Evolutionary conservation across 2,888 invertebrate genomes (phyloP).

Genomic region (Drosophila tripunctata): DNA sequence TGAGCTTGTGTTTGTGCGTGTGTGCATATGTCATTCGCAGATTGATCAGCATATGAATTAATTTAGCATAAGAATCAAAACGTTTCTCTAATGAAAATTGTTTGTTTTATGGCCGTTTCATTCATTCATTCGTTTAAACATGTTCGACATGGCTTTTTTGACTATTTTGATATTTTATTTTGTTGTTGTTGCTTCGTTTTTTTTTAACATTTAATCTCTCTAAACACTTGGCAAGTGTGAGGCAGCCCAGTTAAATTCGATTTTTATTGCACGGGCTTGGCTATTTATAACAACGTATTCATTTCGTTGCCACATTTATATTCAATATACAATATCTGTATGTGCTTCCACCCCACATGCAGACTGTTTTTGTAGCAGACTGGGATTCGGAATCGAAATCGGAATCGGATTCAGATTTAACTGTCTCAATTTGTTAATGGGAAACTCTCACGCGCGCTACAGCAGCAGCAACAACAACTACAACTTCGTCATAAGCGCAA

Average conservation of each 20-base stretch:
- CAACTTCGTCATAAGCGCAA: slow-evolving; percentile 27
- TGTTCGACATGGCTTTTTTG: slow-evolving; percentile 62
- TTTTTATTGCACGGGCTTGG: slow-evolving; percentile 41
- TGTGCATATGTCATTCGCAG: slow-evolving; percentile 45
- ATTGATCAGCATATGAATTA: slow-evolving; percentile 74
- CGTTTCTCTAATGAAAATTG: slow-evolving; percentile 71
- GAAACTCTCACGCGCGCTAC: slow-evolving; percentile 58
- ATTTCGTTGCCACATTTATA: slow-evolving; percentile 34
- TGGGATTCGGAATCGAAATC: slow-evolving; percentile 26
- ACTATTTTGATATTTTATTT: slow-evolving; percentile 28
- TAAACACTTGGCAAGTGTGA: slow-evolving; percentile 36
- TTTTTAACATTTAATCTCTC: slow-evolving; percentile 5
- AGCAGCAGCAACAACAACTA: slow-evolving; percentile 18
- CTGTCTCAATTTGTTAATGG: slow-evolving; percentile 66
- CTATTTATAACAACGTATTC: slow-evolving; percentile 43
- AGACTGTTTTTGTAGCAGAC: slow-evolving; percentile 31
- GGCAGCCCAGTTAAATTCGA: slow-evolving; percentile 37
- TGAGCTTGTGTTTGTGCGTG: slow-evolving; percentile 3
- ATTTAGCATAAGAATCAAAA: slow-evolving; percentile 74
- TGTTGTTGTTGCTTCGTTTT: slow-evolving; percentile 7
- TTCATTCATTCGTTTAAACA: slow-evolving; percentile 60
- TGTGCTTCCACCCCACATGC: slow-evolving; percentile 21
- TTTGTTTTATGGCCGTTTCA: slow-evolving; percentile 48
- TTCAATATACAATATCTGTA: too few relatives aligned
- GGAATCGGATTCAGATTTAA: slow-evolving; percentile 11